Evolutionary conservation across 2,113 vertebrate species (phyloP), one percentile per base, ranked within the genome.

Genomic region (Anarhynchus alexandrinus): DNA sequence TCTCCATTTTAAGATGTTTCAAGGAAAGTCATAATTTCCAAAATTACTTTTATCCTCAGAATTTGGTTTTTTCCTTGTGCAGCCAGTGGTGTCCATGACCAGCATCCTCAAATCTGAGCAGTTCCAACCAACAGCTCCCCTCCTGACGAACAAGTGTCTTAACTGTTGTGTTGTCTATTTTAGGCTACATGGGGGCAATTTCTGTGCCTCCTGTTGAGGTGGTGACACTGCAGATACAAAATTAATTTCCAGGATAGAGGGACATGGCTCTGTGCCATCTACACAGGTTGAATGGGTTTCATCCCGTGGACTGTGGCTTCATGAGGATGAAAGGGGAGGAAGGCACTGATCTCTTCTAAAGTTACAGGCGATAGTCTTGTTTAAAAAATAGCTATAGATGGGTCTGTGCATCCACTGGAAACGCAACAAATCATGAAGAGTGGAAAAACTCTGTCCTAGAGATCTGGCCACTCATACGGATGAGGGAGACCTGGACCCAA

Each of bases 141-240:
- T 90, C 22, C 34, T 61, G 23, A 69, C 10, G 34, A 74, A 42
- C 22, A 59, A 15, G 6, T 8, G 29, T 20, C 34, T 86, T 79
- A 54, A n/a, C 61, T n/a, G 19, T 9, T 54, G 25, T 11, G 2
- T 16, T 54, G 8, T 25, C 12, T 32, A 2, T 6, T 76, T 71
- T 9, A 40, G 19, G n/a, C 21, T 15, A 25, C 15, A 6, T 1
- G 4, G 40, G 32, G 30, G 7, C 11, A 16, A 36, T 54, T 80
- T 74, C 55, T 80, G 30, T 61, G 71, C 11, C 13, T 58, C 30
- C 22, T 17, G 6, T 29, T 83, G 62, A 26, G 40, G 8, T 19
- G 10, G 22, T 3, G 15, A n/a, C 4, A 43, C 34, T 0, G 11
- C 9, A 36, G 15, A 32, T 2, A 4, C 14, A 25, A 79, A 69